Base-by-base conservation (phyloP, 2,888 invertebrate species). In the Dendrolimus houi region DNA sequence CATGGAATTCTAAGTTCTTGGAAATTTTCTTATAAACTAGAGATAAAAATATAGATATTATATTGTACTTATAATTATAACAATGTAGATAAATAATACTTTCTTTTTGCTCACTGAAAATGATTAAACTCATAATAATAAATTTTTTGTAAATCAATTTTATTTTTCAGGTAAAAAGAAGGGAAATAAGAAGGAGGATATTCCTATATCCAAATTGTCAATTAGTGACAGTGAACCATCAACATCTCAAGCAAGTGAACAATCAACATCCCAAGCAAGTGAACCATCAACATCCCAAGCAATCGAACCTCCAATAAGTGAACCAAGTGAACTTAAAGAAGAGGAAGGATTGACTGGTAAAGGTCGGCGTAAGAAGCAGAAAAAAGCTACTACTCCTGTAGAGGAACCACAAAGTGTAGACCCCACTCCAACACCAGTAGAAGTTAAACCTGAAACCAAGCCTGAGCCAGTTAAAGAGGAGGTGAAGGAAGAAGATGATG, bases 141-240 rank as follows among this genome's bases (percentile, higher is more conserved):
- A 2, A 10, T 42, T 52, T 52, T 40, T 52, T 52, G 54, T 54
- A 29, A 52, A n/a, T 53, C 12, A n/a, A 53, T 53, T 54, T 52
- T 52, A 7, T 56, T 52, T 58, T 3, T 29, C 29, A 68, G 74
- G 67, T 8, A 74, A 71, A 61, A 74, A 70, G 62, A 71, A 70
- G 57, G 65, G 63, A 2, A 62, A 63, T 17, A 68, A 66, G 54
- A 61, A 64, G 9, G 64, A 59, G 58, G 67, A 64, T 52, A 60
- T 63, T 52, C 29, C 62, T 10, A 47, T 47, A 47, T 47, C 47
- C 3, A 47, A 47, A 47, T 47, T 47, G 12, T 47, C 47, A 47
- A 12, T 55, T 40, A 54, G 52, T 56, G 54, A 58, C 42, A 17
- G 56, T 47, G 14, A 52, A 56, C 42, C 58, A 55, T 41, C 53